Conservation (phyloP, 2,113 vertebrate genomes). For the Jaculus jaculus region DNA sequence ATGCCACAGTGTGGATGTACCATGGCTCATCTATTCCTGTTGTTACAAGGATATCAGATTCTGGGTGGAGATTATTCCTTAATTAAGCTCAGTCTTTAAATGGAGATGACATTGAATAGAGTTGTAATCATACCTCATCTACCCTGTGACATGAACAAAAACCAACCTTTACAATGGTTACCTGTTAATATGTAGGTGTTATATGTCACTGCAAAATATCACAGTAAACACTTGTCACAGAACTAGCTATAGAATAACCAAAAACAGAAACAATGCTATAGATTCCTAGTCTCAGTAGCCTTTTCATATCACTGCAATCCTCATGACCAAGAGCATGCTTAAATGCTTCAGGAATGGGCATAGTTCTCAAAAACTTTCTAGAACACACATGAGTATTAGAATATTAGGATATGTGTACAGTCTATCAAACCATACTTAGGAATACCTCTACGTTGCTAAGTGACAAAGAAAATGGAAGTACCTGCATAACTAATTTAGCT, state of each 20-base stretch:
- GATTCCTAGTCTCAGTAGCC: neutral
- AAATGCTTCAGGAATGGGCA: neutral
- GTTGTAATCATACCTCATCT: neutral
- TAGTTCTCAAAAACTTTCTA: neutral
- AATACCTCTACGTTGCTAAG: neutral
- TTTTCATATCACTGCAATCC: neutral
- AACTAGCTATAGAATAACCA: neutral
- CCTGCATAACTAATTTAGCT: slow-evolving; percentile 21
- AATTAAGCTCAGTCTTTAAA: neutral
- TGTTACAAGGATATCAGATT: neutral
- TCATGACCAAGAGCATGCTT: neutral
- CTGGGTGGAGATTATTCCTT: neutral
- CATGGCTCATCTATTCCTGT: neutral
- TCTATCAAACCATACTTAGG: neutral
- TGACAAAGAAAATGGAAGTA: slow-evolving; percentile 23
- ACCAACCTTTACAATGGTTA: neutral
- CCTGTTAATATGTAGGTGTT: neutral
- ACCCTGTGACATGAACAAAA: neutral
- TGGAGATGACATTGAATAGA: neutral
- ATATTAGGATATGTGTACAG: slow-evolving; percentile 21
- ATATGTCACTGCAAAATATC: neutral
- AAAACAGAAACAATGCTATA: neutral
- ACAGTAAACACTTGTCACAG: neutral
- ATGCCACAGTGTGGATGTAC: no score
- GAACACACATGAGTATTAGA: slow-evolving; percentile 10